These are phyloP conservation scores for Rhyacichthys aspro DNA, from an alignment of 2,797 vertebrate genomes.

Conservation along the genomic window DNA sequence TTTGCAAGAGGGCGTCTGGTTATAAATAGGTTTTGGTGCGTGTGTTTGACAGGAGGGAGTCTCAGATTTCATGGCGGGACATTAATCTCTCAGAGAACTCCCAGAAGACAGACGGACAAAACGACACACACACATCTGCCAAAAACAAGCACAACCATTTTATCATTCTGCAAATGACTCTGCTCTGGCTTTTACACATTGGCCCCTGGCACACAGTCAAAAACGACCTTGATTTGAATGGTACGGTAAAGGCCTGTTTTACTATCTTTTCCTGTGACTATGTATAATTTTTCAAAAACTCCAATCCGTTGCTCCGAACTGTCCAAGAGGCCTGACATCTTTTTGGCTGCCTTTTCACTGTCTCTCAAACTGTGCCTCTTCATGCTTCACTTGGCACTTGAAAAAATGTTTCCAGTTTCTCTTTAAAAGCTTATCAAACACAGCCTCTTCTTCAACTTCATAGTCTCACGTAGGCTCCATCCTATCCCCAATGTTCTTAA, in stretches of 20 bases:
- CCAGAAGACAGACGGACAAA: conserved; percentile 46
- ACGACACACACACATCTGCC: conserved; percentile 39
- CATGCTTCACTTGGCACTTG: conserved; percentile 41
- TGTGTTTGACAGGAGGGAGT: conserved; percentile 66
- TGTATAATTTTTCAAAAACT: conserved; percentile 30
- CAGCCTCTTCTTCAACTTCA: conserved; percentile 36
- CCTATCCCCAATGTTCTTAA: conserved; percentile 19
- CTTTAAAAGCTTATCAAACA: conserved; percentile 55
- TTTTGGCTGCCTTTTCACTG: conserved; percentile 18
- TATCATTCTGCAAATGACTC: conserved; percentile 17
- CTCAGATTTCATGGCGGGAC: conserved; percentile 56
- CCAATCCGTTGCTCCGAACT: conserved; percentile 9
- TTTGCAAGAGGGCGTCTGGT: conserved; percentile 51
- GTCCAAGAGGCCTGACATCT: conserved; percentile 5
- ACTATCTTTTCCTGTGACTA: neutral
- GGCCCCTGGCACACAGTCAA: neutral
- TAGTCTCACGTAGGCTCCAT: conserved; percentile 27
- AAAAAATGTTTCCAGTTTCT: conserved; percentile 44
- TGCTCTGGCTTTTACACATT: neutral
- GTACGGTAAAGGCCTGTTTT: conserved; percentile 5
- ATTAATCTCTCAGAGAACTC: conserved; percentile 60
- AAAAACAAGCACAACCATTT: conserved; percentile 35
- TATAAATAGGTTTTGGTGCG: conserved; percentile 64
- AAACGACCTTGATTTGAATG: conserved; percentile 16
- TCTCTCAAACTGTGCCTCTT: conserved; percentile 37